These are phyloP conservation scores for Lacanobia wlatinum DNA, from an alignment of 2,888 invertebrate genomes.

Conservation along the genomic window DNA sequence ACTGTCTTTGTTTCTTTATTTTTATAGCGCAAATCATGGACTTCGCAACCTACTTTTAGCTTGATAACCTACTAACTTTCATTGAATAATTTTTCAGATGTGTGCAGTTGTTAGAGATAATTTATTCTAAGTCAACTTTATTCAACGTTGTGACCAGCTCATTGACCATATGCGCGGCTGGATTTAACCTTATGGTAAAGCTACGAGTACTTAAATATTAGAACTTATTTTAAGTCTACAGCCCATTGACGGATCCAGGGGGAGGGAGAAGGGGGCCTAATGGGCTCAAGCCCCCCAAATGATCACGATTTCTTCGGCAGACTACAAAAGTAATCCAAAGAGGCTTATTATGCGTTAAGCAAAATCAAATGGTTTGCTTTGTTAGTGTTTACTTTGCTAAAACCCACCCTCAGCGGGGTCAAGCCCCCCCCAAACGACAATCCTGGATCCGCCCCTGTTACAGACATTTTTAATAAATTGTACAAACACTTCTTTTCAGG, in stretches of 20 bases:
- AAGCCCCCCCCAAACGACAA: too few species aligned
- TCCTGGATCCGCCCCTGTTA: too few species aligned
- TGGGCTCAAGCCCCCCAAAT: too few species aligned
- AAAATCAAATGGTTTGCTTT: too few species aligned
- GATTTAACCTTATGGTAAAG: constrained; percentile 77
- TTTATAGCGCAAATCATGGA: constrained; percentile 12
- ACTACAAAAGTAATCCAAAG: too few species aligned
- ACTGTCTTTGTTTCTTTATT: constrained; percentile 30
- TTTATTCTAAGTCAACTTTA: constrained; percentile 76
- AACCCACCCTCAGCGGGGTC: too few species aligned
- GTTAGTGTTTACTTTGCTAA: too few species aligned
- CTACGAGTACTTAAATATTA: not conserved
- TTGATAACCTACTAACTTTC: not conserved
- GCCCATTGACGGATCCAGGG: too few species aligned
- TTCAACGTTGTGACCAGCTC: constrained; percentile 77
- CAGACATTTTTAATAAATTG: not conserved
- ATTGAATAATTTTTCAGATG: constrained; percentile 72
- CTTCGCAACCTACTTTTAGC: not conserved
- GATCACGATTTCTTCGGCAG: too few species aligned
- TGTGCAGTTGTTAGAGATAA: constrained; percentile 72
- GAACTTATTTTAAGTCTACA: not conserved
- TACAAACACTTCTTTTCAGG: constrained; percentile 69
- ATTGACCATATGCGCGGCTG: constrained; percentile 77
- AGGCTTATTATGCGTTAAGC: too few species aligned
- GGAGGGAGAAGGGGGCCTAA: too few species aligned